Conservation (phyloP, 2,888 invertebrate genomes). For the Diloba caeruleocephala region DNA sequence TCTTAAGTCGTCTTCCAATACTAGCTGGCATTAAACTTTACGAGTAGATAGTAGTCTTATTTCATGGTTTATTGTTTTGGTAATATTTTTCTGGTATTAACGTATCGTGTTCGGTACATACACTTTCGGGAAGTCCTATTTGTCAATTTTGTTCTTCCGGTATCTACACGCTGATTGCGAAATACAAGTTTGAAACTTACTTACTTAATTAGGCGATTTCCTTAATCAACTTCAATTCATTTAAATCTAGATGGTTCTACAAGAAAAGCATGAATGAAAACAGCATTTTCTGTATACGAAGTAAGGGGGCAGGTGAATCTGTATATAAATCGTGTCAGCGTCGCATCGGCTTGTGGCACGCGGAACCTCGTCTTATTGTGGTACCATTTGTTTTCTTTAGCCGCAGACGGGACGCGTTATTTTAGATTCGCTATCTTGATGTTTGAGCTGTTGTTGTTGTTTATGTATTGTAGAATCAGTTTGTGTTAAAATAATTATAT, state of each 20-base stretch:
- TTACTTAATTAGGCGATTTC: too few species aligned
- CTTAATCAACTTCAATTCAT: not conserved
- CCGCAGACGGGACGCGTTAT: constrained; percentile 74
- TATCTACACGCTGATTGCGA: constrained; percentile 13
- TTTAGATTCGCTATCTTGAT: constrained; percentile 77
- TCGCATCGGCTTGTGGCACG: constrained; percentile 77
- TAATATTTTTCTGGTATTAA: constrained; percentile 61
- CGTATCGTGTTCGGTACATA: constrained; percentile 46
- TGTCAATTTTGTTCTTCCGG: constrained; percentile 30
- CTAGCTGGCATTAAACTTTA: constrained; percentile 74
- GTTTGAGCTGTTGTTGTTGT: constrained; percentile 41
- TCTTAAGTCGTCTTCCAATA: constrained; percentile 70
- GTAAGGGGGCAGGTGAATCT: constrained; percentile 73
- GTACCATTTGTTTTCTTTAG: constrained; percentile 79
- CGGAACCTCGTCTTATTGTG: constrained; percentile 86
- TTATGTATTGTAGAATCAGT: constrained; percentile 31
- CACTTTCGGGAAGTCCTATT: constrained; percentile 35
- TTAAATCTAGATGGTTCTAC: constrained; percentile 21
- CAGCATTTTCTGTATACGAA: constrained; percentile 59
- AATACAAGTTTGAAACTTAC: too few species aligned
- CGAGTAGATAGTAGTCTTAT: constrained; percentile 63
- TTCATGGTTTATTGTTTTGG: constrained; percentile 67
- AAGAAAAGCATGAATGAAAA: constrained; percentile 66
- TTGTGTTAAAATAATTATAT: constrained; percentile 23
- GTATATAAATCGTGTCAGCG: constrained; percentile 77